Evolutionary conservation across 2,888 invertebrate species (phyloP).

Genomic region (Isotomurus palustris): DNA sequence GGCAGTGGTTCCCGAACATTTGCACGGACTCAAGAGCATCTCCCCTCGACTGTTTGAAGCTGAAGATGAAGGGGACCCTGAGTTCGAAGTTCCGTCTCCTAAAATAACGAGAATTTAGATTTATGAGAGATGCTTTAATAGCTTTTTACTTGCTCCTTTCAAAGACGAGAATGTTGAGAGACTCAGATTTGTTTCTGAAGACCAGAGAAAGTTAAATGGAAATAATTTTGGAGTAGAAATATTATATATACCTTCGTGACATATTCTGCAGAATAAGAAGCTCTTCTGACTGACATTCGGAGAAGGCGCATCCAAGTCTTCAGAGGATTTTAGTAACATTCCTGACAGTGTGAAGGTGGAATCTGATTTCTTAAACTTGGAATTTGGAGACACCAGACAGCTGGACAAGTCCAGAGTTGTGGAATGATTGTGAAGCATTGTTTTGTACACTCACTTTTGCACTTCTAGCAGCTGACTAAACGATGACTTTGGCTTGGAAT

Average conservation of each 20-base stretch:
- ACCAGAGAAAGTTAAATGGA: too few species aligned
- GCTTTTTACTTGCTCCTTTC: background rate
- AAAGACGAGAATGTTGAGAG: background rate
- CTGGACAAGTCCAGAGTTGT: background rate
- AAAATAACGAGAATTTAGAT: background rate
- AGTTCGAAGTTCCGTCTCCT: conserved; percentile 10
- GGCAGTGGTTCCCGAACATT: conserved; percentile 54
- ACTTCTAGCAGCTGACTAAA: too few species aligned
- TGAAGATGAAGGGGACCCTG: conserved; percentile 13
- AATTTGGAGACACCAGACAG: too few species aligned
- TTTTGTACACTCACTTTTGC: too few species aligned
- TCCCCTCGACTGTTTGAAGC: conserved; percentile 47
- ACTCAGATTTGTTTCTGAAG: too few species aligned
- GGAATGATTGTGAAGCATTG: too few species aligned
- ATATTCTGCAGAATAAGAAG: conserved; percentile 42
- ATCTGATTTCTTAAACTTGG: background rate
- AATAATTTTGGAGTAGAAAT: too few species aligned
- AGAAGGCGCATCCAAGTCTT: too few species aligned
- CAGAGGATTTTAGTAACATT: background rate
- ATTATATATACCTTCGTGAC: conserved; percentile 40
- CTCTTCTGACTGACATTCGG: conserved; percentile 26
- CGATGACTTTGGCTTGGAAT: too few species aligned
- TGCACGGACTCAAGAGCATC: conserved; percentile 53
- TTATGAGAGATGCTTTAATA: background rate
- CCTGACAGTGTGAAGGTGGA: background rate